Conservation (phyloP, 1,140 invertebrate species). For the Apocrypta bakeri region DNA sequence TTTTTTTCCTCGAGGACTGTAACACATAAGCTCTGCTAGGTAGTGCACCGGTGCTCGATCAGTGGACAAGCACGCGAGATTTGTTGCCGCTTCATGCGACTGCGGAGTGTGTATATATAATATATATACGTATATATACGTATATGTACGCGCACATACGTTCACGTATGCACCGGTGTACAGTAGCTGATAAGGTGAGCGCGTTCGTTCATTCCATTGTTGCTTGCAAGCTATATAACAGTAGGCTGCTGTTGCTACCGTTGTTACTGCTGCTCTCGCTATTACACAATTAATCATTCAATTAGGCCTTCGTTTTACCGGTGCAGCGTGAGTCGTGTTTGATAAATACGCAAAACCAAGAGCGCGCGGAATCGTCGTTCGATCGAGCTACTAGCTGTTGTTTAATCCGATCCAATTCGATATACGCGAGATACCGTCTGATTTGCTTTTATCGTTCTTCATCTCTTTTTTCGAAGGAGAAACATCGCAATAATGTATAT, state of each 20-base stretch:
- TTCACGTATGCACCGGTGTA: neutral
- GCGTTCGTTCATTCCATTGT: conserved; percentile 40
- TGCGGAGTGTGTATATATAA: neutral
- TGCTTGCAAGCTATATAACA: neutral
- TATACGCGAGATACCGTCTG: conserved; percentile 29
- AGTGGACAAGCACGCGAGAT: conserved; percentile 55
- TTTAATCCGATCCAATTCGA: conserved; percentile 21
- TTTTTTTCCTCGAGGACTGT: conserved; percentile 16
- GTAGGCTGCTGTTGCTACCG: too few relatives aligned
- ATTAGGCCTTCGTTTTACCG: conserved; percentile 60
- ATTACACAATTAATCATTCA: conserved; percentile 70
- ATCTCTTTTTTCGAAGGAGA: neutral
- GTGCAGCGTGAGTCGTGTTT: conserved; percentile 35
- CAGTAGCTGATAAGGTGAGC: conserved; percentile 26
- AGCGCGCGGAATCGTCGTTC: conserved; percentile 28
- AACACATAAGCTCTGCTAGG: neutral
- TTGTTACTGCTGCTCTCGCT: conserved; percentile 46
- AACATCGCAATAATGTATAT: conserved; percentile 26
- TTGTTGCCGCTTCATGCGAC: conserved; percentile 45
- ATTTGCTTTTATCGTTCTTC: too few relatives aligned
- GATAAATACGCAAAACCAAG: conserved; percentile 54
- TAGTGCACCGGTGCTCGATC: conserved; percentile 25
- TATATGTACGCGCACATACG: neutral
- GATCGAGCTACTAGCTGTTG: conserved; percentile 3
- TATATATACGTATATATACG: neutral